phyloP scores from a whole-genome alignment of 92 coral and sea anemone species.

The Bergia puertoricense region DNA sequence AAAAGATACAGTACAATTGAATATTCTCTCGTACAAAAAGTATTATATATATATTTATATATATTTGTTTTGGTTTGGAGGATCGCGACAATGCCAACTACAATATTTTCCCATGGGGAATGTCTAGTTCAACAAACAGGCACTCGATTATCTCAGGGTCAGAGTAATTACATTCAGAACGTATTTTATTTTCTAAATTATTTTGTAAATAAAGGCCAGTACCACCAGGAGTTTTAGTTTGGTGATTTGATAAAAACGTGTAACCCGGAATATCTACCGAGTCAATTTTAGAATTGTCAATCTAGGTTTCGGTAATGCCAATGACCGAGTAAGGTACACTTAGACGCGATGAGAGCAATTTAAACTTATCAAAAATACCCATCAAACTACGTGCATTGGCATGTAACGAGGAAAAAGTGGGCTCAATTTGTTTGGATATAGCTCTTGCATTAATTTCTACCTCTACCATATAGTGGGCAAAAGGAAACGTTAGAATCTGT shows the following conservation, averaged over 20 bases:
- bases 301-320: slow-evolving; percentile 51
- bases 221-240: slow-evolving; percentile 24
- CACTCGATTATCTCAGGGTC: slow-evolving; percentile 49
- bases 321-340: slow-evolving; percentile 35
- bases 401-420: slow-evolving; percentile 40
- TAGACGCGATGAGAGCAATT: slow-evolving; percentile 27
- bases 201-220: neutral
- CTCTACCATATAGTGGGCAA: slow-evolving; percentile 26
- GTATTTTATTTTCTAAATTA: slow-evolving; percentile 40
- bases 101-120: slow-evolving; percentile 20
- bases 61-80: too few relatives aligned
- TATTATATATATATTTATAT: too few relatives aligned
- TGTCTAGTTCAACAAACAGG: slow-evolving; percentile 45
- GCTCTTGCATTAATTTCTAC: slow-evolving; percentile 26
- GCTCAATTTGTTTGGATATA: slow-evolving; percentile 13
- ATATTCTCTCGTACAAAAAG: too few relatives aligned
- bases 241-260: slow-evolving; percentile 48
- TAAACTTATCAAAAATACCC: slow-evolving; percentile 45
- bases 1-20: too few relatives aligned
- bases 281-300: slow-evolving; percentile 15
- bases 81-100: too few relatives aligned
- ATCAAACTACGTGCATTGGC: slow-evolving; percentile 28
- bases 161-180: slow-evolving; percentile 54
- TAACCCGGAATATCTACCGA: slow-evolving; percentile 37
- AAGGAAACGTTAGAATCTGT: slow-evolving; percentile 30